These are phyloP conservation scores for Drosophila maculinotata DNA, from an alignment of 2,888 invertebrate species.

Conservation along the genomic window DNA sequence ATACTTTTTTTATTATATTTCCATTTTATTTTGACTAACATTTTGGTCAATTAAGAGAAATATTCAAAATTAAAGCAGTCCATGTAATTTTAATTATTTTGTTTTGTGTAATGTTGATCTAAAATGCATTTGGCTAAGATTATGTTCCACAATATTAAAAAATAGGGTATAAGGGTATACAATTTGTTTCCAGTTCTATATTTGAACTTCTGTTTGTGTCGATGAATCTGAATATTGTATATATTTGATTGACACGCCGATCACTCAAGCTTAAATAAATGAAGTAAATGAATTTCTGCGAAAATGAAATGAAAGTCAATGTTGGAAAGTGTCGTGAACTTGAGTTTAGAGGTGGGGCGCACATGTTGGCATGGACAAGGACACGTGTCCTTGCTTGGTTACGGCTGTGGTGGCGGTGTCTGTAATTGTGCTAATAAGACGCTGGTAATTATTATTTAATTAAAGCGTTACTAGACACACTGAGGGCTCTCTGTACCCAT, in stretches of 20 bases:
- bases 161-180: no score
- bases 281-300: background rate
- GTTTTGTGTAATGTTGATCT: no score
- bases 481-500: no score
- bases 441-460: conserved; percentile 79
- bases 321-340: conserved; percentile 4
- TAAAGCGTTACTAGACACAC: conserved; percentile 49
- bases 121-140: no score
- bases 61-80: no score
- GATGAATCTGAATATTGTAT: background rate
- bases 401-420: conserved; percentile 49
- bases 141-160: no score
- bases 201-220: no score
- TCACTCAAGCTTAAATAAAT: background rate
- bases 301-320: conserved; percentile 17
- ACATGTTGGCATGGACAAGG: conserved; percentile 15
- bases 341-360: conserved; percentile 3
- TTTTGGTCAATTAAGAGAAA: no score
- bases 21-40: no score
- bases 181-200: no score
- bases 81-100: no score
- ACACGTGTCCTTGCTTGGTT: conserved; percentile 42
- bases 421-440: conserved; percentile 74
- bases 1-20: no score
- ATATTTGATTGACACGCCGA: background rate